Evolutionary conservation across 2,113 vertebrate genomes (phyloP), one percentile per base, ranked within the genome.

Genomic region (Antennarius striatus): DNA sequence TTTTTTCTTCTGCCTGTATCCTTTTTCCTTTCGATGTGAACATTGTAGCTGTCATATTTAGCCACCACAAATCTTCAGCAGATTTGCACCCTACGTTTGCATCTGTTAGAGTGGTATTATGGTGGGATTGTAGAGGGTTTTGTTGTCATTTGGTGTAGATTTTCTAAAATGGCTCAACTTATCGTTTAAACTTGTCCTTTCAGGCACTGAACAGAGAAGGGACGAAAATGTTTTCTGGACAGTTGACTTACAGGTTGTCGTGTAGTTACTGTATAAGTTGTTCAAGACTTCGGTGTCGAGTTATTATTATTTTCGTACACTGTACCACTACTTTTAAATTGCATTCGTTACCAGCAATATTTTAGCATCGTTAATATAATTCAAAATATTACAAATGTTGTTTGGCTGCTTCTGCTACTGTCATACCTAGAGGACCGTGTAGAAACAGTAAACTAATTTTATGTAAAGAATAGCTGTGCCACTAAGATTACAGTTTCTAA

Each of bases 1-100:
- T 22, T 48, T 69, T 53, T 36, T 5, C 4, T 12, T 43, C 60
- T 68, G 58, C 28, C 61, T 83, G 79, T 75, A 60, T 69, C 47
- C 32, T 28, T 3, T 46, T 45, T n/a, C 16, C 7, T 9, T 77
- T 42, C 56, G 64, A 53, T 71, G 15, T 73, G 58, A 70, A 29
- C 55, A 54, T 46, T 83, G 64, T 63, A 67, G 68, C 76, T 80
- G 68, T 79, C 39, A 78, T 75, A 32, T 82, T 68, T 67, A 71
- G 77, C 70, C 39, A 40, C 64, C 14, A 56, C 48, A 55, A 47
- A 51, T 54, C 74, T 52, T 65, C 22, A 82, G 79, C 77, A 65
- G 46, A 55, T 13, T 61, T 29, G 68, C 78, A 45, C 68, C 57
- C 70, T 70, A 58, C 69, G 68, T 74, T 60, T 70, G 28, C 16